phyloP scores from a whole-genome alignment of 1,140 invertebrate species.

The Halotydeus destructor region DNA sequence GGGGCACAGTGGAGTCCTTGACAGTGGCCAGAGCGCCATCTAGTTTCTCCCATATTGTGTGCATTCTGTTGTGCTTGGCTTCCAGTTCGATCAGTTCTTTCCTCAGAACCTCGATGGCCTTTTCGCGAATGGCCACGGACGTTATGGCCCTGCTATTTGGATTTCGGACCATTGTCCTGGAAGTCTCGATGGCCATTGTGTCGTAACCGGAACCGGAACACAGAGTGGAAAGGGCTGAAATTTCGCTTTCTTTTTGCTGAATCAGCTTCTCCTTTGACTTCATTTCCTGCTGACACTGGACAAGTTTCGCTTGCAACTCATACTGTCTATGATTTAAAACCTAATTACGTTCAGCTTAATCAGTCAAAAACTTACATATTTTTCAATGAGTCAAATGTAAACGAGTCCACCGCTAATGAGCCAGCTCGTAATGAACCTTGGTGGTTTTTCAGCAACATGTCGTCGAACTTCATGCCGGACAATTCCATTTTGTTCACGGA shows the following conservation, averaged over 20 bases:
- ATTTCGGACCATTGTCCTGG: no score
- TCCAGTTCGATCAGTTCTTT: constrained; percentile 38
- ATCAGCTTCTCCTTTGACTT: constrained; percentile 24
- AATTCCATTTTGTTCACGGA: no score
- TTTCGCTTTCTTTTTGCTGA: constrained; percentile 23
- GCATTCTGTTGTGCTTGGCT: constrained; percentile 55
- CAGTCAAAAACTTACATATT: no score
- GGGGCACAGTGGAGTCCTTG: constrained; percentile 60
- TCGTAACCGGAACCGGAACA: no score
- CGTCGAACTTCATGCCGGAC: constrained; percentile 60
- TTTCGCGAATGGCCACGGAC: background rate
- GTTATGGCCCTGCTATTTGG: background rate
- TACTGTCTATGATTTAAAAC: constrained; percentile 33
- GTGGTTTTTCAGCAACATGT: constrained; percentile 45
- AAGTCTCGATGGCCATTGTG: constrained; percentile 10
- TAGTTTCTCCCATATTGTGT: constrained; percentile 55
- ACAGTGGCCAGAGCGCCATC: constrained; percentile 55
- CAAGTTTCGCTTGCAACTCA: constrained; percentile 47
- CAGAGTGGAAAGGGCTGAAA: no score
- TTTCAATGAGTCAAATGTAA: constrained; percentile 39
- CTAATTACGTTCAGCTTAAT: no score
- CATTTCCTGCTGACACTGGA: constrained; percentile 29
- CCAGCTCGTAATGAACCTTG: constrained; percentile 42
- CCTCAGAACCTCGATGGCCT: constrained; percentile 22
- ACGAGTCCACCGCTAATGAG: constrained; percentile 66